Base-by-base conservation (phyloP, 2,113 vertebrate genomes). In the Salvelinus namaycush region DNA sequence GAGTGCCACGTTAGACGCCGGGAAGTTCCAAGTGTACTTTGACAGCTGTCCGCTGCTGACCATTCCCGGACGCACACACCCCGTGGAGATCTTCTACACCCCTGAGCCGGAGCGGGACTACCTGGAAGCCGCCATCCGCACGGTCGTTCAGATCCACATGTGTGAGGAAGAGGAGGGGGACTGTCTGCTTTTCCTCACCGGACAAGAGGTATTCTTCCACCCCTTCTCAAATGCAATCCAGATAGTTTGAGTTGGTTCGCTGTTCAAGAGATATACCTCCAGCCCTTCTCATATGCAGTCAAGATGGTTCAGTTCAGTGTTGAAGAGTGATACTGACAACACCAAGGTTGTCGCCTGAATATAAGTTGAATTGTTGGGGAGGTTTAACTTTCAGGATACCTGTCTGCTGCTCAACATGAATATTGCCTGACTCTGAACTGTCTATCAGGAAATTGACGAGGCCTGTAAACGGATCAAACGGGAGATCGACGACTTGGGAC, bases 71-170 rank as follows among this genome's bases (percentile, higher is more conserved):
- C 95, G 97, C 75, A 99, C 96, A 1, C 97, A 99, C 88, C 97
- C 97, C 26, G 97, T 99, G 88, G 97, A 99, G 93, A 99, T 98
- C 82, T 98, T 99, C 90, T 99, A 98, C 92, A 99, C 97, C 31
- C 96, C 97, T 1, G 96, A 99, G 84, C 97, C 97, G 0, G 97
- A 98, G 90, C 93, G 97, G 59, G 97, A 98, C 92, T 99, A 98
- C 89, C 94, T 99, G 71, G 97, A 99, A 91, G 97, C 97, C 12
- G 96, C 97, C 73, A 99, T 98, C 84, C 94, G 97, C 81, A 99
- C 97, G 1, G 97, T 99, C 62, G 97, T 99, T 73, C 97, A 99
- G 69, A 96, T 99, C 89, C 97, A 99, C 77, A 99, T 99, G 97
- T 99, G 97, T 80, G 97, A 99, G 89, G 96, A 94, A 51, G 97